phyloP scores from a whole-genome alignment of 2,888 invertebrate species.

The Lasioglossum morio region DNA sequence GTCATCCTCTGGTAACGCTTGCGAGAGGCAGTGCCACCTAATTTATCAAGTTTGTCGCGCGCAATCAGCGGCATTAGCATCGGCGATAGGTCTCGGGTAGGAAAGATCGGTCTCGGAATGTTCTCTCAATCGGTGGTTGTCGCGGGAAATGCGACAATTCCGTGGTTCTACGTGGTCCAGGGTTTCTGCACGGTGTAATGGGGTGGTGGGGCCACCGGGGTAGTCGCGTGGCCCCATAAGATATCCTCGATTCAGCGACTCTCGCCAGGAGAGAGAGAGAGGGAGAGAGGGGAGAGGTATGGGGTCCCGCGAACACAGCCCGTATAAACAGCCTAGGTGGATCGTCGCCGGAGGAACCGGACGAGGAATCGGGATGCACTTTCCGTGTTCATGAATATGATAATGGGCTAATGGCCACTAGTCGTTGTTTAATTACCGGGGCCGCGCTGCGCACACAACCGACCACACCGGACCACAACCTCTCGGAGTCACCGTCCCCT shows the following conservation, averaged over 20 bases:
- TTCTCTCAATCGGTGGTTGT: constrained; percentile 46
- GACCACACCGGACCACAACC: constrained; percentile 65
- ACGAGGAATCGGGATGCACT: constrained; percentile 83
- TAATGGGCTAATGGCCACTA: constrained; percentile 84
- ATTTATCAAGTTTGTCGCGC: not conserved
- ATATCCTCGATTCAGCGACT: constrained; percentile 50
- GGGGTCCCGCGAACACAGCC: constrained; percentile 49
- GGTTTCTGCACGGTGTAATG: constrained; percentile 19
- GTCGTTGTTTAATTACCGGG: constrained; percentile 83
- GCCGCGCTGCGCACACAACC: constrained; percentile 67
- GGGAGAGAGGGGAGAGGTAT: constrained; percentile 22
- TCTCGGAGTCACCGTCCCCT: constrained; percentile 45
- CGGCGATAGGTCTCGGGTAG: not conserved
- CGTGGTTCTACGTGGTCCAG: constrained; percentile 10
- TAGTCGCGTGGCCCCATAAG: constrained; percentile 79
- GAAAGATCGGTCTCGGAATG: not conserved
- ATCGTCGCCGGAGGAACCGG: constrained; percentile 62
- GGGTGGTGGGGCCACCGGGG: constrained; percentile 74
- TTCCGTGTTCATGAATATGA: constrained; percentile 84
- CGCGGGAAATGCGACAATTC: constrained; percentile 11
- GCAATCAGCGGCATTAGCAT: not conserved
- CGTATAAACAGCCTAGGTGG: constrained; percentile 49
- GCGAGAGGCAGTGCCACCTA: not conserved
- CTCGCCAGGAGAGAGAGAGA: constrained; percentile 19
- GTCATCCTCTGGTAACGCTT: not conserved